Percentiles rank a stretch among this genome's conserved stretches.
Evolutionary conservation across 64 coral and sea anemone genomes (phyloP).

Genomic region (Trachythela sp.): DNA sequence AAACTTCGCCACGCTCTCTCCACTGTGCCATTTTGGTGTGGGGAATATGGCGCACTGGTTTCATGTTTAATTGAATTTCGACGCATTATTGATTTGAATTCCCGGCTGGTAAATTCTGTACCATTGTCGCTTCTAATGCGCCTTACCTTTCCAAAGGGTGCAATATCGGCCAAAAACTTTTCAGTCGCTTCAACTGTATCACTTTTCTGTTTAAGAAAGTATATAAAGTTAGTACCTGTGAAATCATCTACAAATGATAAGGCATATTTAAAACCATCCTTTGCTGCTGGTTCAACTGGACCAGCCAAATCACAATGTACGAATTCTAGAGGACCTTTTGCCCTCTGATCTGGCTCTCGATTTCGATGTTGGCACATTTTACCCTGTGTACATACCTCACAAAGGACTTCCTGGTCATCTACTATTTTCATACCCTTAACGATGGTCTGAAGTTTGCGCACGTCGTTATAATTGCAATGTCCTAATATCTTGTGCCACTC

Average conservation of each 20-base stretch:
- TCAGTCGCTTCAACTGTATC: constrained; percentile 22
- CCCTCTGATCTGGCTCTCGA: constrained; percentile 12
- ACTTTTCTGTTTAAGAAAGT: constrained; percentile 43
- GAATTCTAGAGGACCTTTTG: constrained; percentile 29
- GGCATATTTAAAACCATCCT: constrained; percentile 36
- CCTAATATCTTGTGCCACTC: constrained; percentile 37
- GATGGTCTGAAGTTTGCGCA: constrained; percentile 21
- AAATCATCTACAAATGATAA: constrained; percentile 51
- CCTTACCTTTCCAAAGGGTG: constrained; percentile 23
- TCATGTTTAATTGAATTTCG: constrained; percentile 23
- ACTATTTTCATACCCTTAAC: constrained; percentile 31
- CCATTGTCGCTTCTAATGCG: constrained; percentile 52
- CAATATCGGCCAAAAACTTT: constrained; percentile 40
- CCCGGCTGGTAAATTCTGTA: constrained; percentile 32
- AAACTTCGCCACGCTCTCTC: too few species aligned
- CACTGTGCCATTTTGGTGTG: constrained; percentile 47
- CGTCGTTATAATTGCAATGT: constrained; percentile 30
- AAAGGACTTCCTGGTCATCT: not conserved
- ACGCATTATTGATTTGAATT: constrained; percentile 18
- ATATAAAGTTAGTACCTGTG: constrained; percentile 28
- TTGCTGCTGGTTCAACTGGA: constrained; percentile 37
- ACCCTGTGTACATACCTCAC: constrained; percentile 37
- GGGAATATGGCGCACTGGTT: constrained; percentile 27
- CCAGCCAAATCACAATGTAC: constrained; percentile 45
- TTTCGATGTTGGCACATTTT: constrained; percentile 36